These are phyloP conservation scores for Gymnogyps californianus DNA, from an alignment of 2,113 vertebrate species.

Conservation along the genomic window DNA sequence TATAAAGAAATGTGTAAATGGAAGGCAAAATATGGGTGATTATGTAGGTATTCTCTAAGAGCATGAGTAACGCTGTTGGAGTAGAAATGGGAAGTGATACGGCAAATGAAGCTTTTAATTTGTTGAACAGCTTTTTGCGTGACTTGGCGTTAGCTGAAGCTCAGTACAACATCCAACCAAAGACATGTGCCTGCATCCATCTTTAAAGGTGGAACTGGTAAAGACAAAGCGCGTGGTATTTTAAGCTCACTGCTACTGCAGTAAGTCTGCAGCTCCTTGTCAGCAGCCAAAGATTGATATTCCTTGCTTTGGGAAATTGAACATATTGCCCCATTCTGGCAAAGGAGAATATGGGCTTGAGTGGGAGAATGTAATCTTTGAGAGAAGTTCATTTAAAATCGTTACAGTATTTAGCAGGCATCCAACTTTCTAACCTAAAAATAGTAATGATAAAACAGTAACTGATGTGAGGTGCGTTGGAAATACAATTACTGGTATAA, in stretches of 20 bases:
- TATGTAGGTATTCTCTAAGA: not conserved
- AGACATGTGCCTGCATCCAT: not conserved
- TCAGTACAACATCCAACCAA: not conserved
- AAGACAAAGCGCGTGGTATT: not conserved
- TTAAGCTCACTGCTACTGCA: not conserved
- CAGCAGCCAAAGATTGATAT: not conserved
- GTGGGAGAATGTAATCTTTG: not conserved
- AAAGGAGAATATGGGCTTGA: not conserved
- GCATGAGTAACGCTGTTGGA: not conserved
- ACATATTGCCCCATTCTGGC: not conserved
- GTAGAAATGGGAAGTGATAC: not conserved
- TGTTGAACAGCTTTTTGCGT: not conserved
- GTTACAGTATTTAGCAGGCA: not conserved
- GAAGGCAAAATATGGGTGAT: not conserved
- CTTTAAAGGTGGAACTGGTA: not conserved
- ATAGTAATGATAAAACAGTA: not conserved
- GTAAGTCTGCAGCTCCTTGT: not conserved
- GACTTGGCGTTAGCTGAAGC: not conserved
- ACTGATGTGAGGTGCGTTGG: not conserved
- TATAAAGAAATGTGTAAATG: not conserved
- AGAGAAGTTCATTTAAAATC: not conserved
- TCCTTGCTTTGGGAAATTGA: not conserved
- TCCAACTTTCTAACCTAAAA: not conserved
- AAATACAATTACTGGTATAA: not conserved
- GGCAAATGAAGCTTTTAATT: not conserved